Evolutionary conservation across 2,113 vertebrate genomes (phyloP), one percentile per base, ranked within the genome.

Genomic region (Melanerpes formicivorus): DNA sequence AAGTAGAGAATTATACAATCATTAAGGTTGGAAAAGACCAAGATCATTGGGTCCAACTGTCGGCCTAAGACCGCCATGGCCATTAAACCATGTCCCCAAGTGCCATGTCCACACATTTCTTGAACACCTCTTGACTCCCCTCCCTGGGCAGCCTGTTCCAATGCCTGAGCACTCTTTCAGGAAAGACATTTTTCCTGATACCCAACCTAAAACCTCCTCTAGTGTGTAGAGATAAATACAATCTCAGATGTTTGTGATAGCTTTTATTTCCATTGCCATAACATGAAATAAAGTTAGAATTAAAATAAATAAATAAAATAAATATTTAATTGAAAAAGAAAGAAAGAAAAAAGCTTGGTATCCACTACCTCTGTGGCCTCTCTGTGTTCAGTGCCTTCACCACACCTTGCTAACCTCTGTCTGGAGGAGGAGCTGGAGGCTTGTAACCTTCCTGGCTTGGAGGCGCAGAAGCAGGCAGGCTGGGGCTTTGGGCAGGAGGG

Each of bases 301-400:
- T 37, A 21, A 44, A 73, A 22, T 6, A 37, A 15, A 29, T 7
- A 27, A 58, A 56, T n/a, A 29, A 14, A n/a, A 18, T 55, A 26
- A 21, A 6, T 44, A 26, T 6, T 6, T 42, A 42, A 42, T 42
- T 42, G 10, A 40, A 37, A 42, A 14, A 42, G 15, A 44, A 44
- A 44, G 15, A 44, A 44, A 44, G 15, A 16, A 13, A 42, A 37
- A 26, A 17, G 0, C 18, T 46, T 44, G 17, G 11, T 37, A 7
- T 40, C 48, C 4, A 1, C 84, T 42, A n/a, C 26, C 4, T 88
- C 6, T 19, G 19, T 59, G 50, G 14, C 8, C 14, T 70, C 2
- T 0, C 0, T 37, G 2, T 4, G 9, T 29, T 81, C 70, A n/a
- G 9, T 4, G 2, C 37, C 23, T 52, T 58, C 30, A 3, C 32